Base-by-base conservation (phyloP, 2,888 invertebrate genomes). In the Lasioglossum figueresi region DNA sequence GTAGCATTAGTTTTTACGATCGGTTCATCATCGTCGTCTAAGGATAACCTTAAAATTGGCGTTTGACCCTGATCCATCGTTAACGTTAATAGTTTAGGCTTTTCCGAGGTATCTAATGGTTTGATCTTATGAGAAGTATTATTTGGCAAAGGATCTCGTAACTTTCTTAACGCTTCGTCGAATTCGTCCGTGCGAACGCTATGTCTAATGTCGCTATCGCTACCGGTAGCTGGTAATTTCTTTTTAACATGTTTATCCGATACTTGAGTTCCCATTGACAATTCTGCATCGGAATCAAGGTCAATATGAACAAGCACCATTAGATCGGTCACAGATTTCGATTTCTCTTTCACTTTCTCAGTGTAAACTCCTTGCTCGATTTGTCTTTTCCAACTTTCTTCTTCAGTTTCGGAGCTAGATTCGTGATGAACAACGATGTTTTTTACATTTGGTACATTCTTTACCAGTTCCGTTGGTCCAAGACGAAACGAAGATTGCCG, bases 281-380 rank as follows among this genome's bases (percentile, higher is more conserved):
- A 94, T 88, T 96, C 96, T 0, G 96, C 96, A 88, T 96, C 96
- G 8, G 96, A 96, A 92, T 96, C 96, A 5, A 96, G 96, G 90
- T 97, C 97, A 34, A 97, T 96, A 89, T 97, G 97, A 23, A 97
- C 97, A 68, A 97, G 94, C 56, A 97, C 95, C 97, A 97, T 97
- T 43, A 97, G 94, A 94, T 97, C 97, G 14, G 97, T 96, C 0
- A 97, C 97, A 75, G 97, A 97, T 92, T 96, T 96, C 0, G 97
- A 97, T 93, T 97, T 97, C 88, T 96, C 96, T 85, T 96, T 96
- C 0, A 97, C 96, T 93, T 97, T 96, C 91, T 96, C 96, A 0
- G 96, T 96, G 83, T 96, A 96, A 71, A 95, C 96, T 1, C 96
- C 96, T 43, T 96, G 94, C 93, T 97, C 96, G 48, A 96, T 96